Evolutionary conservation across 2,113 vertebrate species (phyloP), one percentile per base, ranked within the genome.

Genomic region (Myocastor coypus): DNA sequence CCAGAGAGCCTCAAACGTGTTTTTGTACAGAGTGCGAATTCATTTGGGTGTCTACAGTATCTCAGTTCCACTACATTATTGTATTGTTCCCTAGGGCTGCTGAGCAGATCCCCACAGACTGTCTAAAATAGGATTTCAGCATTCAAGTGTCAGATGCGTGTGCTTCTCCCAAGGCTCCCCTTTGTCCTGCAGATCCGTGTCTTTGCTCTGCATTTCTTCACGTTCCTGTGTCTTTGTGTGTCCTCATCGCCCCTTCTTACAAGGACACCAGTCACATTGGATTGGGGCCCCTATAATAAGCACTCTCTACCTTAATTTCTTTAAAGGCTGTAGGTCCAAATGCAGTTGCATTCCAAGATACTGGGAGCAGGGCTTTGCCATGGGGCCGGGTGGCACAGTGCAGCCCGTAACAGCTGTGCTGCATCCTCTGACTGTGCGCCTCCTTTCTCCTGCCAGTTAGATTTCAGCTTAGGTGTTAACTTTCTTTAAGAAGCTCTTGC

Each of bases 301-400:
- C 64, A 90, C 69, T 20, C 91, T 68, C 22, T 75, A 42, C 26
- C 37, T 66, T 59, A 50, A 22, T 24, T 30, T 87, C 57, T 89
- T 94, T 82, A 59, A 94, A 87, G 32, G 59, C 32, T 34, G 4
- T 63, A 1, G 95, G 77, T 93, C 42, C 83, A 84, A 75, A 34
- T 1, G 34, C 34, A 59, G 40, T 86, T 28, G 46, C 37, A 66
- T 50, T 78, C 24, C 59, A 24, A 81, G 11, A 26, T 57, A 16
- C 40, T 61, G 16, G 71, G 37, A 22, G 22, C n/a, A 37, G 69
- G n/a, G 69, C 71, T 71, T 71, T 5, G 71, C 5, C 10, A 5
- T n/a, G 66, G 20, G 37, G 71, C 9, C 13, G 4, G 37, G 71
- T 22, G 14, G 34, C 68, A 7, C 34, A 73, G 0, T n/a, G 32